Conservation (phyloP, 2,888 invertebrate genomes). For the Agriotes lineatus region DNA sequence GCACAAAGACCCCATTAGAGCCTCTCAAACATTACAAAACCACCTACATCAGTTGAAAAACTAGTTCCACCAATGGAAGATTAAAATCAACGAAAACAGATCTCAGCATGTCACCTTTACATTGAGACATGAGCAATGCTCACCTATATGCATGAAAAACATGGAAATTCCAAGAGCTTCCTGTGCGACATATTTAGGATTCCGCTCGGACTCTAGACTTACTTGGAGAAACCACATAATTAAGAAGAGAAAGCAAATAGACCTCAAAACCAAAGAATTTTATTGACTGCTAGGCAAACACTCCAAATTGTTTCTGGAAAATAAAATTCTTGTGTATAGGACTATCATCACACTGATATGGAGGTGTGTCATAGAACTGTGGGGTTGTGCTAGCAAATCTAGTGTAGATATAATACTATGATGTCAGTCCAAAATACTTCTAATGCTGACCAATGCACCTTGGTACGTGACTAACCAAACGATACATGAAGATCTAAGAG, state of each 20-base stretch:
- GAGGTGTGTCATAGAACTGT: not conserved
- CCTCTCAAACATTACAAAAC: not conserved
- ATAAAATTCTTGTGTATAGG: not conserved
- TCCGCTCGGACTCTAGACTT: not conserved
- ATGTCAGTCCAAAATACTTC: not conserved
- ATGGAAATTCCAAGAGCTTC: not conserved
- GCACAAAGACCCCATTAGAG: not conserved
- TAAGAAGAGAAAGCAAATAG: not conserved
- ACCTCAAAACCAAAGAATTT: not conserved
- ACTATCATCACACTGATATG: not conserved
- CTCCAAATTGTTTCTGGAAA: not conserved
- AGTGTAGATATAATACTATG: not conserved
- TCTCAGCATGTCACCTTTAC: not conserved
- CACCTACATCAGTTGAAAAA: not conserved
- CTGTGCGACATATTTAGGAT: not conserved
- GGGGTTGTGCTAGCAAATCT: not conserved
- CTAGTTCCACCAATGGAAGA: not conserved
- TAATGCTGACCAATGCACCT: not conserved
- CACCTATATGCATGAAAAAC: not conserved
- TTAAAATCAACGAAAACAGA: constrained; percentile 3
- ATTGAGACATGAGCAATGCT: not conserved
- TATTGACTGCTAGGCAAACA: not conserved
- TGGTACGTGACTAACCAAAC: constrained; percentile 1
- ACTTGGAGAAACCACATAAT: not conserved
- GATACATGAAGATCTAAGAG: not conserved